phyloP scores from a whole-genome alignment of 2,113 vertebrate species.

The Polyodon spathula region DNA sequence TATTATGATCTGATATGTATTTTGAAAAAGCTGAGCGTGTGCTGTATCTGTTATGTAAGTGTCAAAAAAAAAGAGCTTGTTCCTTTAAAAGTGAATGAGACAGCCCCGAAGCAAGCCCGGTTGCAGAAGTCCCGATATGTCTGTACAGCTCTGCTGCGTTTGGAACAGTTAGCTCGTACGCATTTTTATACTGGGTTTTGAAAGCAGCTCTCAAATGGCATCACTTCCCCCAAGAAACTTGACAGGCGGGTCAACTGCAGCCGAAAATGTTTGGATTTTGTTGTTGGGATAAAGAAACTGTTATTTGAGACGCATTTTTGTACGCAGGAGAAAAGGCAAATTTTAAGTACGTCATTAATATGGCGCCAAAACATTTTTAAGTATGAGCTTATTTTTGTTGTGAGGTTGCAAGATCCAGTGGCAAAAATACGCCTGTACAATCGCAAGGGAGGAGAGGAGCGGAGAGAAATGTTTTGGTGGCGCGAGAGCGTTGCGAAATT shows the following conservation, averaged over 20 bases:
- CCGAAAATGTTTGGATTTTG: conserved; percentile 15
- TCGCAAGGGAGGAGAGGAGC: conserved; percentile 17
- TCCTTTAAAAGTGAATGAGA: no score
- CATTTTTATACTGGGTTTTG: not conserved
- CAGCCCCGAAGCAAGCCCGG: no score
- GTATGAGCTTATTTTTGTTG: conserved; percentile 56
- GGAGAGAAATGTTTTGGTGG: conserved; percentile 43
- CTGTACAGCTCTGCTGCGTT: not conserved
- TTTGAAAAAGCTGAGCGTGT: no score
- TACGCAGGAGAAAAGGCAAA: conserved; percentile 73
- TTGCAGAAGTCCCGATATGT: no score
- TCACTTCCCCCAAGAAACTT: conserved; percentile 30
- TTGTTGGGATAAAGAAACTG: conserved; percentile 1
- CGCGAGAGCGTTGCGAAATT: conserved; percentile 59
- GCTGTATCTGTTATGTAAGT: no score
- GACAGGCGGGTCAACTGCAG: conserved; percentile 34
- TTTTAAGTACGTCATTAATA: conserved; percentile 99
- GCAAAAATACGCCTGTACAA: conserved; percentile 40
- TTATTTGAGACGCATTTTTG: conserved; percentile 55
- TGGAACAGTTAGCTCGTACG: not conserved
- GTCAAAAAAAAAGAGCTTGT: no score
- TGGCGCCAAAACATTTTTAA: conserved; percentile 94
- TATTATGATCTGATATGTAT: no score
- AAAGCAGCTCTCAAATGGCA: conserved; percentile 25
- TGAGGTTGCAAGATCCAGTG: conserved; percentile 44